Evolutionary conservation across 2,888 invertebrate species (phyloP).

Genomic region (Baronia brevicornis): DNA sequence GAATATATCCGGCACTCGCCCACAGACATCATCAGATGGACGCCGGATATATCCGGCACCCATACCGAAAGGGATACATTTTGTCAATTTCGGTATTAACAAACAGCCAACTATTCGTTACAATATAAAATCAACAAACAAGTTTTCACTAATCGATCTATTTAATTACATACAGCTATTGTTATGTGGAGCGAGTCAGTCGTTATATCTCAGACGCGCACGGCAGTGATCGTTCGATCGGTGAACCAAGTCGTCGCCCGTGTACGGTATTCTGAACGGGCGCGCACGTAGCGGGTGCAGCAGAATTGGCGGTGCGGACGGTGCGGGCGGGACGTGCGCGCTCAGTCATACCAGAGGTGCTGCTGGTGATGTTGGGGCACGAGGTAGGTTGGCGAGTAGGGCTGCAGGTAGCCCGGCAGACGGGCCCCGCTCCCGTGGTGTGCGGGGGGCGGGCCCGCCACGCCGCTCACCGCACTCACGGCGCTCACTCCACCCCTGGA

Average conservation of each 20-base stretch:
- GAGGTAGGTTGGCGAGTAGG: conserved; percentile 66
- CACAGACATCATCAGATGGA: too few species aligned
- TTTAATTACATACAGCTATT: too few species aligned
- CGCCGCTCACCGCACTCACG: conserved; percentile 73
- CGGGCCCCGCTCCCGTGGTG: conserved; percentile 84
- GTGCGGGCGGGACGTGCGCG: conserved; percentile 4
- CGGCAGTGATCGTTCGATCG: too few species aligned
- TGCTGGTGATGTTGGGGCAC: conserved; percentile 47
- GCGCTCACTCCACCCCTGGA: conserved; percentile 38
- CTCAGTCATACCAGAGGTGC: conserved; percentile 29
- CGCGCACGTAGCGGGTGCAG: not conserved
- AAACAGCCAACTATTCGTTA: too few species aligned
- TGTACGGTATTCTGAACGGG: not conserved
- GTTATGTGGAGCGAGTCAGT: too few species aligned
- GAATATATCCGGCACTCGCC: too few species aligned
- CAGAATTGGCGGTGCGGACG: not conserved
- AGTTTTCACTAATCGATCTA: too few species aligned
- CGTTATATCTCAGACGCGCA: too few species aligned
- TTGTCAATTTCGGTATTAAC: too few species aligned
- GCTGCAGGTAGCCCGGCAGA: conserved; percentile 66
- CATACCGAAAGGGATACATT: too few species aligned
- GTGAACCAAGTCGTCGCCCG: conserved; percentile 24
- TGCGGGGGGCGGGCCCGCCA: conserved; percentile 90
- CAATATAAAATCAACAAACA: too few species aligned
- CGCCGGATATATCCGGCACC: too few species aligned